Percentiles rank a stretch among this genome's conserved stretches.
These are phyloP conservation scores for Dipodomys spectabilis DNA, from an alignment of 2,113 vertebrate genomes.

Conservation along the genomic window DNA sequence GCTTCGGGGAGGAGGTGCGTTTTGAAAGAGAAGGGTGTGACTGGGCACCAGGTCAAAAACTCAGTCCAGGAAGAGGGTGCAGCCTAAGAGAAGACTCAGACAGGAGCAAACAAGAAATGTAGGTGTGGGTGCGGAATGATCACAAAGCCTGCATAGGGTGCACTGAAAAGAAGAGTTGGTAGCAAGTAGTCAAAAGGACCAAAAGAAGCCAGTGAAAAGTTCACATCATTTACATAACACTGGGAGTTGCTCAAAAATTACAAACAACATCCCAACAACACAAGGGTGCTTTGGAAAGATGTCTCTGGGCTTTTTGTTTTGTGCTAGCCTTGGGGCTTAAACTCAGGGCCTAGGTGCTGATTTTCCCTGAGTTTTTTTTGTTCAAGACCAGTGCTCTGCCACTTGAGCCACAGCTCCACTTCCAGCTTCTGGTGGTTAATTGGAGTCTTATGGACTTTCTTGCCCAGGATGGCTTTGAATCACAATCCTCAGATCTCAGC, in stretches of 20 bases:
- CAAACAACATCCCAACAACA: background rate
- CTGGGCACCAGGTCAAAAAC: conserved; percentile 57
- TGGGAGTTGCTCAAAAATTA: conserved; percentile 8
- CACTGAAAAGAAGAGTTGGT: conserved; percentile 25
- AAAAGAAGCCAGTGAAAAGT: conserved; percentile 44
- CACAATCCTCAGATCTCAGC: no score
- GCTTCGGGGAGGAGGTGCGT: conserved; percentile 67
- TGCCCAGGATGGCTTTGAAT: no score
- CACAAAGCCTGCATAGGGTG: conserved; percentile 8
- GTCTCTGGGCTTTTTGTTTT: background rate
- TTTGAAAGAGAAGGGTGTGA: conserved; percentile 69
- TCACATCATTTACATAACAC: background rate
- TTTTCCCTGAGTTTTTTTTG: no score
- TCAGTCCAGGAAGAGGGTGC: conserved; percentile 46
- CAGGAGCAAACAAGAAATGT: conserved; percentile 70
- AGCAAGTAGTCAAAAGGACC: conserved; percentile 1
- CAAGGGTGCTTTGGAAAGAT: background rate
- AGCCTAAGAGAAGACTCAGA: conserved; percentile 56
- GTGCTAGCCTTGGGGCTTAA: no score
- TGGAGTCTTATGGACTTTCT: no score
- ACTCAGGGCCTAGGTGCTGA: no score
- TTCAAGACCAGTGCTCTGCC: no score
- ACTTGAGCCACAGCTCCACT: no score
- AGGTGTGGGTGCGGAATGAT: conserved; percentile 41
- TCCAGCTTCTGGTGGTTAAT: no score